These are phyloP conservation scores for Arenaria interpres DNA, from an alignment of 2,113 vertebrate species.

Conservation along the genomic window DNA sequence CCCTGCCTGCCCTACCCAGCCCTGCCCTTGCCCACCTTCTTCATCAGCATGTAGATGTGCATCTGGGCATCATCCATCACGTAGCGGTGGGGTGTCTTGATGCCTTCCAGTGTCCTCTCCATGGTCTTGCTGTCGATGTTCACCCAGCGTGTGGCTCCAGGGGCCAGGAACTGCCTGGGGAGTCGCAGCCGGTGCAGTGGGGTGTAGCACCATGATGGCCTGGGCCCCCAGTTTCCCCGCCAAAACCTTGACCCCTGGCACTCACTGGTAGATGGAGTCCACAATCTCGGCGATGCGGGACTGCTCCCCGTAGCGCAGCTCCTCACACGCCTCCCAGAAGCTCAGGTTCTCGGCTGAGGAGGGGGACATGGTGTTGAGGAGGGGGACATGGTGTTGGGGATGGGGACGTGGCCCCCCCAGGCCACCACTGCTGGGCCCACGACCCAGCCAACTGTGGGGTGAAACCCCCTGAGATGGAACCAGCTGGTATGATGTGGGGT, in stretches of 20 bases:
- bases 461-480: not conserved
- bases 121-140: constrained; percentile 96
- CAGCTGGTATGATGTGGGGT: not conserved
- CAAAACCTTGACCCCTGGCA: rapidly evolving
- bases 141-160: constrained; percentile 89
- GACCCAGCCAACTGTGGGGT: not conserved
- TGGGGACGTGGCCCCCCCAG: not conserved
- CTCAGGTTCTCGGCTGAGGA: constrained; percentile 90
- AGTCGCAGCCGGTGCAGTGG: rapidly evolving
- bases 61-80: constrained; percentile 91
- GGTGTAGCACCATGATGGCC: not conserved
- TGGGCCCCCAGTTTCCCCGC: not conserved
- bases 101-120: constrained; percentile 86
- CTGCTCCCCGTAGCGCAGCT: constrained; percentile 86
- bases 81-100: constrained; percentile 86
- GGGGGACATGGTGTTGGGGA: not conserved
- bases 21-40: constrained; percentile 81
- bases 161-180: constrained; percentile 89
- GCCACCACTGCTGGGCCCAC: not conserved
- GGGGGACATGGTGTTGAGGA: not conserved
- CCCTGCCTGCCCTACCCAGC: not conserved
- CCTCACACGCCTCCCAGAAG: constrained; percentile 94
- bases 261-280: constrained; percentile 88
- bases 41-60: constrained; percentile 98
- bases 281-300: constrained; percentile 80